Base-by-base conservation (phyloP, 1,140 invertebrate genomes). In the Caenorhabditis tropicalis region DNA sequence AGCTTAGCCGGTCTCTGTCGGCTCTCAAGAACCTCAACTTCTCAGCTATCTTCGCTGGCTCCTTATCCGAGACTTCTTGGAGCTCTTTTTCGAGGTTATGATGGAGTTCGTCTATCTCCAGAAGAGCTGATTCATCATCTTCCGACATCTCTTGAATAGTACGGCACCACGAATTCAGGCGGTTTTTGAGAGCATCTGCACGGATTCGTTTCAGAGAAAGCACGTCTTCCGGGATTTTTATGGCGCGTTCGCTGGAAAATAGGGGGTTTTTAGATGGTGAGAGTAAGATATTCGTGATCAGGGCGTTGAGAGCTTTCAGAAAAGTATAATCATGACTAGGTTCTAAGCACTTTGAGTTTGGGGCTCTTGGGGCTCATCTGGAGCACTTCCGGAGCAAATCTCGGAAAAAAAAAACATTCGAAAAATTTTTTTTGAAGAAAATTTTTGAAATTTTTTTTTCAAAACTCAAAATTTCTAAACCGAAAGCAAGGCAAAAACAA, bases 141-240 rank as follows among this genome's bases (percentile, higher is more conserved):
- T 65, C 83, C 12, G 70, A 79, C 82, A 86, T 80, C 9, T 79
- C 65, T 19, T 80, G 58, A 21, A 84, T 39, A 19, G 82, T 80
- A 9, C 82, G 82, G 19, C 48, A 81, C 82, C 82, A 84, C n/a
- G 74, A 53, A 31, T 86, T 82, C 51, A 86, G 58, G 16, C 85
- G 82, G n/a, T 84, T 51, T 24, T 84, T 85, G 24, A 86, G 58
- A 16, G 82, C 46, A 29, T 84, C 83, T 0, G 83, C 82, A 0
- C 82, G 65, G 15, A 51, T n/a, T 0, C 85, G 56, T n/a, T 65
- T 83, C 0, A 83, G 65, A 16, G 60, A 74, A 21, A 83, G 65
- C 43, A 58, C 60, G 60, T 31, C n/a, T 16, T 86, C 82, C 0
- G 84, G 43, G 16, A 86, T 79, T 46, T 85, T 48, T 19, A 86